These are phyloP conservation scores for Tiphia femorata DNA, from an alignment of 2,888 invertebrate genomes.

Conservation along the genomic window DNA sequence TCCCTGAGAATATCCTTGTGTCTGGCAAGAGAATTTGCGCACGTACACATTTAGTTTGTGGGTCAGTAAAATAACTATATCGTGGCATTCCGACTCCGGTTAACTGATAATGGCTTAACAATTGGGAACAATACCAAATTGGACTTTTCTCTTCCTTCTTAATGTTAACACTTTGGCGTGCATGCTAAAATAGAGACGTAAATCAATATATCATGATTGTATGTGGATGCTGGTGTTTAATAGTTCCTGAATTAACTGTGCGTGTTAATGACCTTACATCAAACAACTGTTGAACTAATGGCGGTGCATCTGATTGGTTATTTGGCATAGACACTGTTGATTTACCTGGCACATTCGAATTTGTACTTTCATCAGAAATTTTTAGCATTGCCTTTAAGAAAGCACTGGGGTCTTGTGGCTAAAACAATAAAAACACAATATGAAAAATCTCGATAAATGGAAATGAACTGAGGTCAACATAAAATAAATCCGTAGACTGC, in stretches of 20 bases:
- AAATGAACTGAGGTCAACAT: too few relatives aligned
- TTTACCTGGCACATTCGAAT: conserved; percentile 29
- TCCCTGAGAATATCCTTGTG: conserved; percentile 69
- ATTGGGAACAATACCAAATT: conserved; percentile 58
- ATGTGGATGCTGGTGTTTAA: too few relatives aligned
- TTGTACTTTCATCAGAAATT: conserved; percentile 57
- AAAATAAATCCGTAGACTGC: too few relatives aligned
- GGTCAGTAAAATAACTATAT: conserved; percentile 67
- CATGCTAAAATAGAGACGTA: conserved; percentile 45
- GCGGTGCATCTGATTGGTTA: conserved; percentile 56
- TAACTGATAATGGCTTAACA: conserved; percentile 68
- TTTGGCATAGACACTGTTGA: conserved; percentile 4
- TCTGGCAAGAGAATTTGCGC: conserved; percentile 71
- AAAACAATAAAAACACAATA: too few relatives aligned
- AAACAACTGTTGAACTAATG: conserved; percentile 65
- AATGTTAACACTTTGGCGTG: conserved; percentile 52
- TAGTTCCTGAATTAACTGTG: too few relatives aligned
- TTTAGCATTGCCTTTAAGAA: conserved; percentile 64
- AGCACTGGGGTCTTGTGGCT: conserved; percentile 64
- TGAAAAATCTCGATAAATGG: too few relatives aligned
- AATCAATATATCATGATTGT: neutral
- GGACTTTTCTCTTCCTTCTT: conserved; percentile 40
- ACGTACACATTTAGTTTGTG: conserved; percentile 56
- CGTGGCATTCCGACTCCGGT: conserved; percentile 68
- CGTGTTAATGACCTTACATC: too few relatives aligned